A percentile compares a stretch with the other conserved stretches of the same genome.
Conservation (phyloP, 1,140 invertebrate species). For the Drosophila fuyamai region DNA sequence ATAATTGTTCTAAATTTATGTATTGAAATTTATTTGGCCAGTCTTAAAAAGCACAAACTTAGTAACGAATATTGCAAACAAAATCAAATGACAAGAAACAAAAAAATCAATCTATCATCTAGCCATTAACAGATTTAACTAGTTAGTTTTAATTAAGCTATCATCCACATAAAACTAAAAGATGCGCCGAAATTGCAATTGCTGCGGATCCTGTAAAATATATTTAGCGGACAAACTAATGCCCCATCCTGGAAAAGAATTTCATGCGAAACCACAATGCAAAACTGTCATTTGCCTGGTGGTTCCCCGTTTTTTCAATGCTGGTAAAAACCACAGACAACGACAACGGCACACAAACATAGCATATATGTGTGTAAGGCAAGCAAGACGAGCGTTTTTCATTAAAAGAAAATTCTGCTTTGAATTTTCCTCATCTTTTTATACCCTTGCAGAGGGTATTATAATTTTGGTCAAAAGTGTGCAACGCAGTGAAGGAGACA, state of each 20-base stretch:
- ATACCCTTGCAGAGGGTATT: too few relatives aligned
- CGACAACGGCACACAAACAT: constrained; percentile 21
- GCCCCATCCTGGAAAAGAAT: constrained; percentile 10
- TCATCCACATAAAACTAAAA: too few relatives aligned
- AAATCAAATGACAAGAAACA: too few relatives aligned
- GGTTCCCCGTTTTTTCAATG: constrained; percentile 1
- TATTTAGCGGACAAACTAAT: not conserved
- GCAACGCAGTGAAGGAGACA: too few relatives aligned
- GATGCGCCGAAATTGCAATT: not conserved
- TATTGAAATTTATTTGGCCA: too few relatives aligned
- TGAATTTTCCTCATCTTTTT: constrained; percentile 40
- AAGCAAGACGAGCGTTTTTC: constrained; percentile 62
- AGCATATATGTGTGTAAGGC: constrained; percentile 17
- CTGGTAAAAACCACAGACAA: constrained; percentile 39
- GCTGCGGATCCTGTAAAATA: constrained; percentile 4
- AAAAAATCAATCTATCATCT: too few relatives aligned
- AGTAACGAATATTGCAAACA: too few relatives aligned
- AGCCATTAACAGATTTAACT: too few relatives aligned
- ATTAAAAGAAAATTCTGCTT: constrained; percentile 72
- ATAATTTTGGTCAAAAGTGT: too few relatives aligned
- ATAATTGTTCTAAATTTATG: too few relatives aligned
- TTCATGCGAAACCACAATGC: constrained; percentile 50
- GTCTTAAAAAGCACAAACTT: too few relatives aligned
- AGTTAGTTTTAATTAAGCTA: too few relatives aligned
- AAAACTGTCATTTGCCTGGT: constrained; percentile 58